A percentile compares a stretch with the other conserved stretches of the same genome.
phyloP scores from a whole-genome alignment of 2,113 vertebrate species.

The Strix aluco region DNA sequence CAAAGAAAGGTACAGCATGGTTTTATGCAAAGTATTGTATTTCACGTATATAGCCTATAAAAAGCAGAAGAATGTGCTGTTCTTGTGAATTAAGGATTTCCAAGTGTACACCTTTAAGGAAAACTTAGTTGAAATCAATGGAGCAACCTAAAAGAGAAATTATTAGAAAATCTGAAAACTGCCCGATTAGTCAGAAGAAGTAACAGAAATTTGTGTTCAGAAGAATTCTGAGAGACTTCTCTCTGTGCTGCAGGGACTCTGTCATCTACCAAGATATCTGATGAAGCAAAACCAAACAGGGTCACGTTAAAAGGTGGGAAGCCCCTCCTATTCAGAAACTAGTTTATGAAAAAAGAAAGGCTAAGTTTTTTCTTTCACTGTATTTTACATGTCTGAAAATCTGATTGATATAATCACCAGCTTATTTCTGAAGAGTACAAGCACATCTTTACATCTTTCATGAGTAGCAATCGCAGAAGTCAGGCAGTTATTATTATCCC shows the following conservation, averaged over 20 bases:
- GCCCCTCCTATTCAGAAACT: background rate
- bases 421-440: background rate
- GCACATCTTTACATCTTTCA: background rate
- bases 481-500: background rate
- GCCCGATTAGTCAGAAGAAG: constrained; percentile 7
- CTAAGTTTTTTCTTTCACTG: background rate
- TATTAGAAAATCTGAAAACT: background rate
- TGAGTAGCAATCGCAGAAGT: background rate
- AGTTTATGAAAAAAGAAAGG: background rate
- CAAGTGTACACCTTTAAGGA: background rate
- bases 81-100: background rate
- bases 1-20: background rate
- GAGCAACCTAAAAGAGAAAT: background rate
- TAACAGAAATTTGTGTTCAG: background rate
- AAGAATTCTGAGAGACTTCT: background rate
- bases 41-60: background rate
- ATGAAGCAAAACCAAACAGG: rapidly evolving
- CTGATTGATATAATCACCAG: background rate
- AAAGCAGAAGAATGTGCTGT: background rate
- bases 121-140: background rate
- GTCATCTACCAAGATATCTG: background rate
- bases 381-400: background rate
- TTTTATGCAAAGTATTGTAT: background rate
- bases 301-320: background rate
- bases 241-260: background rate